Evolutionary conservation across 1,140 invertebrate species (phyloP), one percentile per base, ranked within the genome.

Genomic region (Saxidomus purpurata): DNA sequence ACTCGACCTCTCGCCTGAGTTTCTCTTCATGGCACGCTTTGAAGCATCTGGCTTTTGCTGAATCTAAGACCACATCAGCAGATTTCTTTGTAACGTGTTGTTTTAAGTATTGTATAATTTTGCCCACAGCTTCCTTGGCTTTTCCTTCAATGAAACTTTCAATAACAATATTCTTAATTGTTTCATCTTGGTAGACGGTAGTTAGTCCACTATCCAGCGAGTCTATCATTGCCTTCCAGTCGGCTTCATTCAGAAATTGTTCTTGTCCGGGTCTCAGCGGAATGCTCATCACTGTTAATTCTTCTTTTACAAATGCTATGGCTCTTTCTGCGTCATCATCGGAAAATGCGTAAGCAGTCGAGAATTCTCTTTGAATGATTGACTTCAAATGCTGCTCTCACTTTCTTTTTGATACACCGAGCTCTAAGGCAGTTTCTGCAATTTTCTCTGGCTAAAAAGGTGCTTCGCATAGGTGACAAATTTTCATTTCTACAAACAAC

Each of bases 81-180:
- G 34, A 31, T 28, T 71, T 43, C n/a, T n/a, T 71, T 4, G 34
- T 31, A 3, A 71, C 38, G 28, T 71, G 34, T 6, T 71, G 11
- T 43, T 40, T 43, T 15, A 71, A 25, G 17, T 22, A 71, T n/a
- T 71, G 4, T 28, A 40, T 40, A 6, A 71, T 71, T 40, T 71
- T 43, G 38, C 36, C 38, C 11, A 17, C 2, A 19, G 36, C 11
- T 13, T 71, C 34, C 19, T 71, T 43, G 4, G 67, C 34, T 40
- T 71, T 71, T 43, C 34, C 15, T 38, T 71, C 38, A 17, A 71
- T n/a, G 22, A 71, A 40, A 40, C 67, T 71, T 71, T 71, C 67
- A 25, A 71, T 71, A 6, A 71, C n/a, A 8, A 40, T 71, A 3
- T 38, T 43, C 0, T 38, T 71, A 2, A 15, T 1, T 22, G 34